Conservation (phyloP, 2,797 vertebrate species). For the Chelon labrosus region DNA sequence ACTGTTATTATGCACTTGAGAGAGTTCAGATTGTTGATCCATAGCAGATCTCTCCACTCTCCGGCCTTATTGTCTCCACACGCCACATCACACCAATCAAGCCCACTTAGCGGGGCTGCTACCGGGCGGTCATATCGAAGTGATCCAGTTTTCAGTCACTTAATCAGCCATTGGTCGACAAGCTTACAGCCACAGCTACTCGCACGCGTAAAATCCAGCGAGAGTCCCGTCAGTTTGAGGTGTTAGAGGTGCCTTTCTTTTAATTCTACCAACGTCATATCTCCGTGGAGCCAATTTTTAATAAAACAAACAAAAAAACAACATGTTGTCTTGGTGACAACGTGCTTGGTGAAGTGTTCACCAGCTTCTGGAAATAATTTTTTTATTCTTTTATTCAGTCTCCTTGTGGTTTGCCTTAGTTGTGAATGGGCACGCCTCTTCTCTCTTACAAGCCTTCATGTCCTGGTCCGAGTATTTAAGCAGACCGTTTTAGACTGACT, state of each 20-base stretch:
- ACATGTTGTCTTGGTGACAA: conserved; percentile 36
- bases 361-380: conserved; percentile 39
- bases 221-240: conserved; percentile 35
- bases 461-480: conserved; percentile 39
- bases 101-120: conserved; percentile 51
- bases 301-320: conserved; percentile 10
- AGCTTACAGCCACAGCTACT: conserved; percentile 19
- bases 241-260: conserved; percentile 83
- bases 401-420: conserved; percentile 59
- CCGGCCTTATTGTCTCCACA: conserved; percentile 83
- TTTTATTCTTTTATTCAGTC: conserved; percentile 22
- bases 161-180: conserved; percentile 13
- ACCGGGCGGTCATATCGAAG: conserved; percentile 40
- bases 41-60: conserved; percentile 79
- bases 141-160: conserved; percentile 11
- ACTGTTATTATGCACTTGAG: conserved; percentile 81
- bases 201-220: conserved; percentile 27
- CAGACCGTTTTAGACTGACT: conserved; percentile 52
- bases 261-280: conserved; percentile 51
- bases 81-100: conserved; percentile 67
- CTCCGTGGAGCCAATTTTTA: conserved; percentile 30
- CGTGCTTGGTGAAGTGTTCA: conserved; percentile 24
- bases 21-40: conserved; percentile 80
- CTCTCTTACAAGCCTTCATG: conserved; percentile 39
- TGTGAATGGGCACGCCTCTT: conserved; percentile 44